Evolutionary conservation across 2,113 vertebrate genomes (phyloP), one percentile per base, ranked within the genome.

Genomic region (Lasiurus borealis): DNA sequence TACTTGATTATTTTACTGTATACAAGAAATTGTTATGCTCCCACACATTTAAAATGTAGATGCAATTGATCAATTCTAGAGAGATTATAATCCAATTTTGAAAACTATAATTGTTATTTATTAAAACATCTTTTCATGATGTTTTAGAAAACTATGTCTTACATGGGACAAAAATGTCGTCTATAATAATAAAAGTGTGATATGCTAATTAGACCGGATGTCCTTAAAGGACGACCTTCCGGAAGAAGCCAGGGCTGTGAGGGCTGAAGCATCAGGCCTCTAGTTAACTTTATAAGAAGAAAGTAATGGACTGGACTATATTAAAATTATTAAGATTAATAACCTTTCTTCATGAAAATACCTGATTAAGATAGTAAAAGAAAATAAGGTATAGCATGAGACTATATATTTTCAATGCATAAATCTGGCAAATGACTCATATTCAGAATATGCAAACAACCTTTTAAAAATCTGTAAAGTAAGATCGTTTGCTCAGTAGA

Each of bases 101-200:
- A 81, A 88, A 95, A 86, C 64, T 77, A 46, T 69, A 82, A 46
- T 78, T 84, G 73, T 71, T 64, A 82, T 59, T 50, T 92, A 57
- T 69, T 92, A 84, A 92, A 68, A 72, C 5, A 86, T 80, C 29
- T 50, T 89, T 92, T 85, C 46, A 80, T 84, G 72, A 75, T 15
- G 25, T 71, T 73, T 5, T 73, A 80, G 34, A 18, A 46, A 91
- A 93, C 72, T 11, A 34, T 80, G 80, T 95, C n/a, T 81, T 94
- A 52, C 66, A 23, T 11, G 27, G 34, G 10, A 23, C 25, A 92
- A 83, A 9, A 66, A 90, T 81, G 84, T 92, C 23, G 59, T 62
- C 59, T 62, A 27, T 62, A 62, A 25, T 62, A 62, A 62, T 27
- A 27, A 62, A 62, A 62, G 23, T 27, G 4, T 62, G 27, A 62